These are phyloP conservation scores for Ginglymostoma cirratum DNA, from an alignment of 2,113 vertebrate genomes.

Conservation along the genomic window DNA sequence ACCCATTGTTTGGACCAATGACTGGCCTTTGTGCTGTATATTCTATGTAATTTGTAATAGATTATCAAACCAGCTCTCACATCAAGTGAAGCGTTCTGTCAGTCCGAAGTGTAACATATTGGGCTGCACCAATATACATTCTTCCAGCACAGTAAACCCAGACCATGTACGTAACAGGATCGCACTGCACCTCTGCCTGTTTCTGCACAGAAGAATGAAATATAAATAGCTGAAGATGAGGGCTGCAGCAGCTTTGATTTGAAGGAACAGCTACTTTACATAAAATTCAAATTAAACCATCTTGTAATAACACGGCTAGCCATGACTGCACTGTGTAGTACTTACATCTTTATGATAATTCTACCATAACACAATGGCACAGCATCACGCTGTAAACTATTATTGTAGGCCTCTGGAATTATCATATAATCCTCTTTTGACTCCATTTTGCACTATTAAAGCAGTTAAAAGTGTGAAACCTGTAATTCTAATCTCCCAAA, in stretches of 20 bases:
- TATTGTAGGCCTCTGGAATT: conserved; percentile 18
- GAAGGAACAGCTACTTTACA: conserved; percentile 26
- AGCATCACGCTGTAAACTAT: conserved; percentile 9
- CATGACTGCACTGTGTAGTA: conserved; percentile 22
- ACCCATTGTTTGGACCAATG: not conserved
- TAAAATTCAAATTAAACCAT: conserved; percentile 36
- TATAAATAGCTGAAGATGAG: conserved; percentile 4
- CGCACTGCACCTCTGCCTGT: not conserved
- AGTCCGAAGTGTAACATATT: not conserved
- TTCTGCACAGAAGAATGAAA: not conserved
- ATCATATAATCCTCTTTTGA: conserved; percentile 28
- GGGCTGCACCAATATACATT: not conserved
- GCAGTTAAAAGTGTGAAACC: conserved; percentile 30
- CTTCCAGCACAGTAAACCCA: not conserved
- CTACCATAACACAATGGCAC: conserved; percentile 25
- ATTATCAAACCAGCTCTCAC: not conserved
- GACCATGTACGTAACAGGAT: not conserved
- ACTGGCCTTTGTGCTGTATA: not conserved
- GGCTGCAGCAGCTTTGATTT: not conserved
- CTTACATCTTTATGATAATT: conserved; percentile 33
- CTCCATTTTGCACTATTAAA: conserved; percentile 21
- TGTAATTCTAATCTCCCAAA: conserved; percentile 19
- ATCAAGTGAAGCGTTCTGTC: no score
- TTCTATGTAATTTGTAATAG: not conserved
- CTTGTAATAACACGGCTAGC: conserved; percentile 34